Evolutionary conservation across 2,113 vertebrate species (phyloP).

Genomic region (Acrocephalus kingi): DNA sequence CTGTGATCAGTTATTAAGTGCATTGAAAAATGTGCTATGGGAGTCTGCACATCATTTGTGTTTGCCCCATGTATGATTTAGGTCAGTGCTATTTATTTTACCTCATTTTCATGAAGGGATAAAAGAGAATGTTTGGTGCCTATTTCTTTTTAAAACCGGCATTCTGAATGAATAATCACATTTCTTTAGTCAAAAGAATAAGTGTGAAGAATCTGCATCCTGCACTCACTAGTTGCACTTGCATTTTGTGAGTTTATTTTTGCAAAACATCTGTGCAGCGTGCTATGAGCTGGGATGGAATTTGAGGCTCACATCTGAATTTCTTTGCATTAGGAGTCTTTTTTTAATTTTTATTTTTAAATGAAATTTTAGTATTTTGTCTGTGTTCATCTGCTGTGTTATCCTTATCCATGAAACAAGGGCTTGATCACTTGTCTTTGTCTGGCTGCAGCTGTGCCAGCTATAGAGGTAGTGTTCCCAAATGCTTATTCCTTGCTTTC

Average conservation of each 20-base stretch:
- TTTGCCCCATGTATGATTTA: not conserved
- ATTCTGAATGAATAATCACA: not conserved
- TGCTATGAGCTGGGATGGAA: slow-evolving; percentile 2
- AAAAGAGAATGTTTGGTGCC: not conserved
- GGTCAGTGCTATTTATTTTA: not conserved
- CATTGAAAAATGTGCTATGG: not conserved
- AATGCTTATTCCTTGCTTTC: not conserved
- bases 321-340: slow-evolving; percentile 15
- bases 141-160: not conserved
- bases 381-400: slow-evolving; percentile 25
- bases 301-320: slow-evolving; percentile 33
- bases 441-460: slow-evolving; percentile 46
- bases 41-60: not conserved
- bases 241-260: slow-evolving; percentile 56
- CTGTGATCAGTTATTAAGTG: not conserved
- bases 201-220: not conserved
- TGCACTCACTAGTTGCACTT: not conserved
- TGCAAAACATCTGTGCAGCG: slow-evolving; percentile 52
- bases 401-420: slow-evolving; percentile 11
- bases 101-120: not conserved
- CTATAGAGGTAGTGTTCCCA: slow-evolving; percentile 13
- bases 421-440: slow-evolving; percentile 40
- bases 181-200: not conserved
- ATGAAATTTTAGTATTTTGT: slow-evolving; percentile 48
- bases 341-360: not conserved